phyloP scores from a whole-genome alignment of 2,113 vertebrate species.

The Larimichthys polyactis region DNA sequence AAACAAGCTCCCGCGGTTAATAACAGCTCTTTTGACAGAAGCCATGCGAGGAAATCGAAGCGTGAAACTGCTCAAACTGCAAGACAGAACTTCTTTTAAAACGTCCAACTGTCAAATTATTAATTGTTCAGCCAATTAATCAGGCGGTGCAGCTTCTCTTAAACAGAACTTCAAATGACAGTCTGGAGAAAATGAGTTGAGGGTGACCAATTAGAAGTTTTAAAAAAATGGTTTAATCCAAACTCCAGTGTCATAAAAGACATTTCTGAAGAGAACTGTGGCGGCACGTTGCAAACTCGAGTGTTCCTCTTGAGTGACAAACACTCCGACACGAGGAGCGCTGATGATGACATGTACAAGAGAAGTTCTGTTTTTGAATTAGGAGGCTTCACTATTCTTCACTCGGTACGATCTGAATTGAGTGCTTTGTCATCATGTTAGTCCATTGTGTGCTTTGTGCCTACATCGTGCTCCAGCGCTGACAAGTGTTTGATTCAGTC shows the following conservation, averaged over 20 bases:
- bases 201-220: neutral
- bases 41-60: neutral
- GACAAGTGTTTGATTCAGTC: constrained; percentile 3
- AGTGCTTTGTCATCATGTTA: neutral
- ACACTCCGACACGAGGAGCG: neutral
- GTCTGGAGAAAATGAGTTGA: neutral
- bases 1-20: neutral
- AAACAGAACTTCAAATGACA: neutral
- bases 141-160: neutral
- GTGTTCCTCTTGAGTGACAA: neutral
- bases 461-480: neutral
- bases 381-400: neutral
- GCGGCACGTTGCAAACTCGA: neutral
- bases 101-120: neutral
- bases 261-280: neutral
- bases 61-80: neutral
- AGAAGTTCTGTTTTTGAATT: neutral
- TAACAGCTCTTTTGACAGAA: neutral
- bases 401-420: neutral
- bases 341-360: neutral
- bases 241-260: neutral
- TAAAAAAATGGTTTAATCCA: neutral
- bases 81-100: neutral
- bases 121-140: neutral
- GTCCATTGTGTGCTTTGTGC: constrained; percentile 5